phyloP scores from a whole-genome alignment of 2,888 invertebrate genomes.

The Criorhina ranunculi region DNA sequence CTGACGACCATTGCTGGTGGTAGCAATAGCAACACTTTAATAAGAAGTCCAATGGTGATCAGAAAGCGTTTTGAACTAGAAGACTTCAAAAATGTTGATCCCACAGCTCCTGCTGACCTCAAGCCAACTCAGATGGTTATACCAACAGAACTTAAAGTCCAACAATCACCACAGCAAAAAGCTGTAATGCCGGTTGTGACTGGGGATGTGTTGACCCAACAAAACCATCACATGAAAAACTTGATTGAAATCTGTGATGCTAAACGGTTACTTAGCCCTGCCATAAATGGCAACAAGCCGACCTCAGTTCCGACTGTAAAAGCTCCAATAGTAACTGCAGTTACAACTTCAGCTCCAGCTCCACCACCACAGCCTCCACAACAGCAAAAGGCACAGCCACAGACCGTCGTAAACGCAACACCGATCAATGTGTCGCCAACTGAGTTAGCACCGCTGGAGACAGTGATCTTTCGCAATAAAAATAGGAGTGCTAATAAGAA shows the following conservation, averaged over 20 bases:
- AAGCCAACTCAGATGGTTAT: slow-evolving; percentile 79
- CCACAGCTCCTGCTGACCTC: slow-evolving; percentile 80
- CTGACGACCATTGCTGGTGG: slow-evolving; percentile 62
- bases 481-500: slow-evolving; percentile 79
- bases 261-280: slow-evolving; percentile 38
- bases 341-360: slow-evolving; percentile 9
- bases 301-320: neutral
- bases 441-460: slow-evolving; percentile 78
- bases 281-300: slow-evolving; percentile 36
- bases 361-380: slow-evolving; percentile 21
- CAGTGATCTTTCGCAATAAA: slow-evolving; percentile 81
- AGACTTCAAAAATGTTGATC: slow-evolving; percentile 82
- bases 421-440: slow-evolving; percentile 53
- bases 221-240: slow-evolving; percentile 82
- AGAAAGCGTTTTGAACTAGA: slow-evolving; percentile 82
- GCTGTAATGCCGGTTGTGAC: neutral
- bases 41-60: slow-evolving; percentile 82
- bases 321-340: neutral
- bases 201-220: slow-evolving; percentile 44
- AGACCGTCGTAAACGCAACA: slow-evolving; percentile 57
- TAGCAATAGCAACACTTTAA: slow-evolving; percentile 80
- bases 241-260: slow-evolving; percentile 83
- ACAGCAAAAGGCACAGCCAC: slow-evolving; percentile 76
- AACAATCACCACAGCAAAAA: slow-evolving; percentile 48
- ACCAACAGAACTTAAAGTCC: slow-evolving; percentile 75